Conservation (phyloP, 2,113 vertebrate genomes). For the Oostethus manadensis region DNA sequence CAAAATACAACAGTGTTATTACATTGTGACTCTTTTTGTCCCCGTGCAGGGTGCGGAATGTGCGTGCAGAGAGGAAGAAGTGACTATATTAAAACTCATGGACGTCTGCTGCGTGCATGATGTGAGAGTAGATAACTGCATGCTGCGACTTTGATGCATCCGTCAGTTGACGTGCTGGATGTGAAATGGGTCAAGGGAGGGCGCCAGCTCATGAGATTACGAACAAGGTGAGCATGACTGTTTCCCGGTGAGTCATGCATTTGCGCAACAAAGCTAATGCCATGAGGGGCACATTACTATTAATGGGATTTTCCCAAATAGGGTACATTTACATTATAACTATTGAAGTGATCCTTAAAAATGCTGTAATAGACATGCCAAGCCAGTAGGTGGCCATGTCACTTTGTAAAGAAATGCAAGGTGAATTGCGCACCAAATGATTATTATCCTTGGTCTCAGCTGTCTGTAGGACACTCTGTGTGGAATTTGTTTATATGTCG, state of each 20-base stretch:
- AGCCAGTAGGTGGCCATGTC: too few relatives aligned
- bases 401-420: too few relatives aligned
- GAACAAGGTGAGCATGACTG: conserved; percentile 7
- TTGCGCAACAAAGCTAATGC: background rate
- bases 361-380: too few relatives aligned
- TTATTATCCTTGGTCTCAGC: too few relatives aligned
- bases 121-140: conserved; percentile 36
- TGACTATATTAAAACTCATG: conserved; percentile 12
- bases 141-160: conserved; percentile 38
- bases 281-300: background rate
- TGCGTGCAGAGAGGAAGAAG: conserved; percentile 1
- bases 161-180: conserved; percentile 30
- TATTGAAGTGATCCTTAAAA: too few relatives aligned
- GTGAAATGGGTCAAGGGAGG: conserved; percentile 22
- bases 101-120: conserved; percentile 23
- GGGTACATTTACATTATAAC: too few relatives aligned
- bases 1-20: background rate
- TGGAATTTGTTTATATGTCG: too few relatives aligned
- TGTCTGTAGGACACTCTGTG: too few relatives aligned
- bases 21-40: conserved; percentile 6
- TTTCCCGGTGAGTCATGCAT: conserved; percentile 7
- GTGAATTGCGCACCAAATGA: too few relatives aligned
- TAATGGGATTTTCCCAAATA: background rate
- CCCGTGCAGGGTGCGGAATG: background rate
- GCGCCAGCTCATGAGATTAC: conserved; percentile 19